A percentile compares a stretch with the other conserved stretches of the same genome.
These are phyloP conservation scores for Mesocentrotus franciscanus DNA, from an alignment of 53 echinoderm and acorn worm genomes.

Conservation along the genomic window DNA sequence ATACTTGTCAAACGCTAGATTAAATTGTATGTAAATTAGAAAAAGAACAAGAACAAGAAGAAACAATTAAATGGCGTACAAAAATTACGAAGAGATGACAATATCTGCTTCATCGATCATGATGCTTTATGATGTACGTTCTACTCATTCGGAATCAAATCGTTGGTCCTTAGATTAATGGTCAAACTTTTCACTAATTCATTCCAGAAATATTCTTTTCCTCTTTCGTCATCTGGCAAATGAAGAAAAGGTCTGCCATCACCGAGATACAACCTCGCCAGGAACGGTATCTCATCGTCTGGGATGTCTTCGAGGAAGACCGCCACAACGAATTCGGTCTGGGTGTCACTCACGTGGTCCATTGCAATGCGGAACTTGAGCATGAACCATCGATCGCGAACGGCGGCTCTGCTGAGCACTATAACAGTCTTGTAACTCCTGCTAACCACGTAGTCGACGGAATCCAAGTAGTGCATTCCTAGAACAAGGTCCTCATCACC, in stretches of 20 bases:
- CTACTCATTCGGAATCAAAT: constrained; percentile 38
- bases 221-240: neutral
- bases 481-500: no score
- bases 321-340: neutral
- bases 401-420: no score
- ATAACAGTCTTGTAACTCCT: no score
- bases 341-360: constrained; percentile 26
- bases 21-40: no score
- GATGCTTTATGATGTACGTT: neutral
- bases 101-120: no score
- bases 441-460: no score
- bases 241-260: constrained; percentile 39
- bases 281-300: constrained; percentile 5
- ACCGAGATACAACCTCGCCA: constrained; percentile 37
- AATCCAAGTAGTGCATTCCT: no score
- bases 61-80: no score
- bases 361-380: constrained; percentile 27
- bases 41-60: no score
- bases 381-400: constrained; percentile 27
- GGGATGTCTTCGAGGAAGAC: constrained; percentile 21
- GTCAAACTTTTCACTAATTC: neutral
- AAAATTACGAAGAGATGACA: no score
- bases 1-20: no score
- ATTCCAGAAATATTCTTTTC: constrained; percentile 29
- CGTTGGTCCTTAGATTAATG: constrained; percentile 14